Percentiles rank a stretch among this genome's conserved stretches.
These are phyloP conservation scores for Scomber scombrus DNA, from an alignment of 2,113 vertebrate species.

Conservation along the genomic window DNA sequence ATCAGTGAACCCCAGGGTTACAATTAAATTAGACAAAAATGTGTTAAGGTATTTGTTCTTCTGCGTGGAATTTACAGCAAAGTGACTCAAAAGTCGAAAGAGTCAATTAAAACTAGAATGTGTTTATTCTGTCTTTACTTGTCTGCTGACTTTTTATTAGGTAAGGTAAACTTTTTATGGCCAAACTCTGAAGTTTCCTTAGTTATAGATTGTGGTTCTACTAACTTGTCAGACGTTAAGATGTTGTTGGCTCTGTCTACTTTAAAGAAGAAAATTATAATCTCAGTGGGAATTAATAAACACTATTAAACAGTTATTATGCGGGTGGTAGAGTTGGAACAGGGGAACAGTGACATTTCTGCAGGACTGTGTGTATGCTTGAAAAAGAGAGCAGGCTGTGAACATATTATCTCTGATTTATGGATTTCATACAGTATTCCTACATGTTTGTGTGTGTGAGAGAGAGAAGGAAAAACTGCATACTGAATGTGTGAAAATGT, in stretches of 20 bases:
- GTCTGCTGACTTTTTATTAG: background rate
- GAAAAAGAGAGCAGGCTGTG: slow-evolving; percentile 2
- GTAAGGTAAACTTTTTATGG: no score
- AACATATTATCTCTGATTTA: slow-evolving; percentile 1
- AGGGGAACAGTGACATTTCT: background rate
- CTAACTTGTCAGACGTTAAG: background rate
- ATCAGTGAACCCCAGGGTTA: background rate
- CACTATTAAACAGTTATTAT: background rate
- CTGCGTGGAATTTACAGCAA: background rate
- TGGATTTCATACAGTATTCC: background rate
- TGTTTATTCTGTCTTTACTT: background rate
- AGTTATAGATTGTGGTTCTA: slow-evolving; percentile 9
- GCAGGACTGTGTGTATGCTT: slow-evolving; percentile 4
- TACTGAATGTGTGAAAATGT: background rate
- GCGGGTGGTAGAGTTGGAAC: background rate
- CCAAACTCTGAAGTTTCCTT: background rate
- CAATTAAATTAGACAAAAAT: slow-evolving; percentile 16
- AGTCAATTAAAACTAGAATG: no score
- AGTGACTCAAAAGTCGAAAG: background rate
- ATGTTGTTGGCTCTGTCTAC: background rate
- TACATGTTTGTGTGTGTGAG: background rate
- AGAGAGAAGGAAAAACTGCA: slow-evolving; percentile 1
- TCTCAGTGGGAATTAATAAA: slow-evolving; percentile 23
- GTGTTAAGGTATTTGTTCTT: background rate
- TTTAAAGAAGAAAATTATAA: background rate